These are phyloP conservation scores for Protophormia terraenovae DNA, from an alignment of 2,888 invertebrate genomes.

Conservation along the genomic window DNA sequence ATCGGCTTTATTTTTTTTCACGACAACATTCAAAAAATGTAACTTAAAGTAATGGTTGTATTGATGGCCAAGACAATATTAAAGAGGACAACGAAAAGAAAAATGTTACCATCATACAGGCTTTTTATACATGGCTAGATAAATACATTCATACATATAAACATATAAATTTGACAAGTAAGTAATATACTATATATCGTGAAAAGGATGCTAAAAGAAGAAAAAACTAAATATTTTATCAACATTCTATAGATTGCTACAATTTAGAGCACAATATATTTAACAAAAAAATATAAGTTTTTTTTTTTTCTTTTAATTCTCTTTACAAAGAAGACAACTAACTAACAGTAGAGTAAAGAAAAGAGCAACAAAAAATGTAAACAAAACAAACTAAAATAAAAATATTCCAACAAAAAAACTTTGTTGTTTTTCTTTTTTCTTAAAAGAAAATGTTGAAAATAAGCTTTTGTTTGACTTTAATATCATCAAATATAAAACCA, in stretches of 20 bases:
- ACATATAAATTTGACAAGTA: no score
- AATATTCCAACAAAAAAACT: background rate
- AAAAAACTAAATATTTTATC: conserved; percentile 1
- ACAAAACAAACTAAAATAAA: conserved; percentile 27
- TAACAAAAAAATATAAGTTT: background rate
- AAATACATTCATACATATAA: background rate
- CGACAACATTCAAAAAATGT: background rate
- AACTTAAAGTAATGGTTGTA: conserved; percentile 10
- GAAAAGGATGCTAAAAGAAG: conserved; percentile 4
- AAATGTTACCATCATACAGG: background rate
- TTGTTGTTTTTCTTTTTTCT: conserved; percentile 44
- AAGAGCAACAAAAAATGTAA: conserved; percentile 22
- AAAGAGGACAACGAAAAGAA: background rate
- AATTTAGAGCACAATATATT: conserved; percentile 42
- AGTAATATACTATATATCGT: background rate
- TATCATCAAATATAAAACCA: conserved; percentile 25
- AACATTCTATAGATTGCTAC: conserved; percentile 11
- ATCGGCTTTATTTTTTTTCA: background rate
- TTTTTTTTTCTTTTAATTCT: background rate
- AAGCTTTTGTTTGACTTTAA: conserved; percentile 59
- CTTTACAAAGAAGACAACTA: background rate
- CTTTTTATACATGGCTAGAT: background rate
- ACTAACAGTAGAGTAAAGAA: background rate
- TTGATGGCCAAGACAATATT: conserved; percentile 8
- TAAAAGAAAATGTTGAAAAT: conserved; percentile 23